Percentiles rank a stretch among this genome's conserved stretches.
Evolutionary conservation across 1,140 invertebrate genomes (phyloP).

Genomic region (Brachionus sp.): DNA sequence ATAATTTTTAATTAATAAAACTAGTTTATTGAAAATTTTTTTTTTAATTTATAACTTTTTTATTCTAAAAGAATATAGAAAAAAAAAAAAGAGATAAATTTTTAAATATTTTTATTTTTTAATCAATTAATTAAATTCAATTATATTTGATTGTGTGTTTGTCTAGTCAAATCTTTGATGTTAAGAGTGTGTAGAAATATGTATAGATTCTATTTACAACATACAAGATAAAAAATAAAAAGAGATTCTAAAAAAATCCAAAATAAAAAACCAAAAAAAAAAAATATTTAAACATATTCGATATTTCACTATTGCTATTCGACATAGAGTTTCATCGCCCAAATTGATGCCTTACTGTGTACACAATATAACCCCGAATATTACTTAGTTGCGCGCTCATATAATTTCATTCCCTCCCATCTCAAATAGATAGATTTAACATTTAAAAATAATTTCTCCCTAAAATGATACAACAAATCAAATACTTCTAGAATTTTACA

Average conservation of each 20-base stretch:
- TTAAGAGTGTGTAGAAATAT: neutral
- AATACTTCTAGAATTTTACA: neutral
- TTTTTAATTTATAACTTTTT: neutral
- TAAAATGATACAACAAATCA: conserved; percentile 5
- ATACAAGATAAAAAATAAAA: conserved; percentile 16
- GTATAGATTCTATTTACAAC: conserved; percentile 31
- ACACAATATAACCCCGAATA: conserved; percentile 3
- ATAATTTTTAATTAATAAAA: too few relatives aligned
- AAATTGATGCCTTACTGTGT: neutral
- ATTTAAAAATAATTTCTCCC: neutral
- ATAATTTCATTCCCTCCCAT: neutral
- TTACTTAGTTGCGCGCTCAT: neutral
- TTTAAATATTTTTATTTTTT: conserved; percentile 9
- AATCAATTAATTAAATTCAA: neutral
- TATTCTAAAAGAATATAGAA: neutral
- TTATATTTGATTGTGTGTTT: neutral
- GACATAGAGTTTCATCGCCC: neutral
- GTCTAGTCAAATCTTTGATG: neutral
- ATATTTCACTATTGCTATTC: conserved; percentile 18
- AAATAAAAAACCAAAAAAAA: neutral
- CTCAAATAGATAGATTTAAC: neutral
- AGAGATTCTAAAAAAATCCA: conserved; percentile 30
- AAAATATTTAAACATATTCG: neutral
- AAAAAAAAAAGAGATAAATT: neutral
- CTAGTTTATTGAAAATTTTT: neutral